A percentile compares a stretch with the other conserved stretches of the same genome.
Evolutionary conservation across 2,888 invertebrate genomes (phyloP).

Genomic region (Isoperla grammatica): DNA sequence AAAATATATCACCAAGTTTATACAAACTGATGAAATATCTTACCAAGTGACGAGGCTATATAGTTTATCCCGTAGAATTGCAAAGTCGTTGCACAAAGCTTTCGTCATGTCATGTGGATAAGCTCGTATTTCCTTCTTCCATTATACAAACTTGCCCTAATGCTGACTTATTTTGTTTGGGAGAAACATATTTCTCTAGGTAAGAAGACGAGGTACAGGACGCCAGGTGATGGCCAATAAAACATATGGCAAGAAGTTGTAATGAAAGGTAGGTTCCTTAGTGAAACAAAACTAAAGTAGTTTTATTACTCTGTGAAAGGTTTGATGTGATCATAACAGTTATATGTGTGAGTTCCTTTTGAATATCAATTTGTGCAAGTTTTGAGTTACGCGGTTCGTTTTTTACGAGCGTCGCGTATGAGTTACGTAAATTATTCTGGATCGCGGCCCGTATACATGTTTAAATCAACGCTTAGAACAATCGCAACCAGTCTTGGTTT

Average conservation of each 20-base stretch:
- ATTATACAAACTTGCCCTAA: too few relatives aligned
- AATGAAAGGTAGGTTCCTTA: too few relatives aligned
- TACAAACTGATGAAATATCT: too few relatives aligned
- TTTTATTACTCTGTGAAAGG: not conserved
- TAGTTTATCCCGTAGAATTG: not conserved
- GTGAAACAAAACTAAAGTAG: not conserved
- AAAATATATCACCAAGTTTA: too few relatives aligned
- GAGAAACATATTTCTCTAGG: too few relatives aligned
- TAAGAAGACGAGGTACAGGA: too few relatives aligned
- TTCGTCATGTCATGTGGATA: not conserved
- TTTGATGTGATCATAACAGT: not conserved
- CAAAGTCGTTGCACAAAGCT: too few relatives aligned
- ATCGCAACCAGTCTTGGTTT: not conserved
- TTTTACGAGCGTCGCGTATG: not conserved
- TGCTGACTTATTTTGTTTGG: too few relatives aligned
- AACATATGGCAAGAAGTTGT: too few relatives aligned
- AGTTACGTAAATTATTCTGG: too few relatives aligned
- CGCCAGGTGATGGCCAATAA: too few relatives aligned
- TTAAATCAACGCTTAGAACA: not conserved
- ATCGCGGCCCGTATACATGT: too few relatives aligned
- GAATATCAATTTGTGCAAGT: not conserved
- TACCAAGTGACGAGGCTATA: not conserved
- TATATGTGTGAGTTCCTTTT: not conserved
- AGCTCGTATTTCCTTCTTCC: constrained; percentile 14
- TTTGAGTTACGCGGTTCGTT: not conserved